Evolutionary conservation across 1,140 invertebrate genomes (phyloP), one percentile per base, ranked within the genome.

Genomic region (Wiebesia pumilae): DNA sequence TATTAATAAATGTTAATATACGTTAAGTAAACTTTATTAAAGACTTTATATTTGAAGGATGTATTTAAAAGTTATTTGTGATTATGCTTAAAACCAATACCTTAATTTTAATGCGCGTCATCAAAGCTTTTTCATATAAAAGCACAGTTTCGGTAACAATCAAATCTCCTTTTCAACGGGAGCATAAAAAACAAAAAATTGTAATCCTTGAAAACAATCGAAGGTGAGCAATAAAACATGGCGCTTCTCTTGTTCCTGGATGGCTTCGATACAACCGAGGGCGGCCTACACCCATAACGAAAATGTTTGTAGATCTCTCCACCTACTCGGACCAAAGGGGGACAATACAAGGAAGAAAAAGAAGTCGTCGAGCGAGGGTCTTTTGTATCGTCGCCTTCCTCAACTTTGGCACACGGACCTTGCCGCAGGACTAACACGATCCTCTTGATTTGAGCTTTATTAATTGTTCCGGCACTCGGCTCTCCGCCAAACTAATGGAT

Each of bases 401-500:
- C 43, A 21, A 19, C 16, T 75, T 40, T 40, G 54, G n/a, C 6
- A 35, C 12, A 30, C 47, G 43, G 21, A 54, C 82, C 12, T 19
- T 24, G 65, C 33, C 33, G 7, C 51, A 65, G n/a, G 69, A 75
- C 79, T 81, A 77, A 86, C 77, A 82, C 85, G 79, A 81, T 87
- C 75, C 81, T 87, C 81, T 87, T 79, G 73, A 87, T 83, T 87
- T 71, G 73, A 83, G 71, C 62, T 79, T 83, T 87, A 87, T 87
- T 87, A 87, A 87, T 87, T 83, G 85, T 69, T 24, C 33, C 16
- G 51, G 47, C 80, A 85, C 30, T 81, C 78, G 65, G 35, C 38
- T n/a, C 54, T 35, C 73, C 16, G 35, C 51, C 33, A 67, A 79
- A 85, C 62, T 87, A 87, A 87, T 87, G 85, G 85, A 87, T 87